These are phyloP conservation scores for Procambarus clarkii DNA, from an alignment of 1,140 invertebrate genomes.

Conservation along the genomic window DNA sequence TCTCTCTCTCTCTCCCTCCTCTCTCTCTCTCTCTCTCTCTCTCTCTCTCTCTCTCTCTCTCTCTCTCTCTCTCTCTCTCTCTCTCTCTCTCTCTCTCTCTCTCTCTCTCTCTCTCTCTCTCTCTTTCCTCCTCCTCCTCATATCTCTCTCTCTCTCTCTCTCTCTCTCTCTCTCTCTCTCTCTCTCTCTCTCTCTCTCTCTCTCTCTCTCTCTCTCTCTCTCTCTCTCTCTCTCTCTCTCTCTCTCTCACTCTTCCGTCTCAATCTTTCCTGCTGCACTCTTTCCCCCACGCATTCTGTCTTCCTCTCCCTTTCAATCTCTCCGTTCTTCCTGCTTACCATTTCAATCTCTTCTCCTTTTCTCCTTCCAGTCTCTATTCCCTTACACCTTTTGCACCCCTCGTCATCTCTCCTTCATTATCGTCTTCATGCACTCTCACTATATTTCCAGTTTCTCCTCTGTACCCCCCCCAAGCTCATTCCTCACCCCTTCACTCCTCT, in stretches of 20 bases:
- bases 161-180: neutral
- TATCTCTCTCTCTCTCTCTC: neutral
- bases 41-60: neutral
- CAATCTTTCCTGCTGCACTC: no score
- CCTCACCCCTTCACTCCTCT: no score
- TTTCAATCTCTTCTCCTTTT: neutral
- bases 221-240: slow-evolving; percentile 6
- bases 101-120: neutral
- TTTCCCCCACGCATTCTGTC: no score
- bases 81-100: neutral
- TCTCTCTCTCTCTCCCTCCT: neutral
- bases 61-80: neutral
- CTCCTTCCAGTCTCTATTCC: neutral
- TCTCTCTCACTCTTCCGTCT: slow-evolving; percentile 22
- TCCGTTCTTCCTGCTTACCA: neutral
- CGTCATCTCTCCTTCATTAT: no score
- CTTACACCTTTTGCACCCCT: no score
- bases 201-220: neutral
- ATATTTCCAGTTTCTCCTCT: no score
- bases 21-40: neutral
- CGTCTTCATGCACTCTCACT: no score
- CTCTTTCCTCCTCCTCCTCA: neutral
- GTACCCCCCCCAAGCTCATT: no score
- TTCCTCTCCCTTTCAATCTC: neutral
- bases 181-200: neutral